Conservation (phyloP, 2,797 vertebrate species). For the Lepidocolaptes lacrymiger region DNA sequence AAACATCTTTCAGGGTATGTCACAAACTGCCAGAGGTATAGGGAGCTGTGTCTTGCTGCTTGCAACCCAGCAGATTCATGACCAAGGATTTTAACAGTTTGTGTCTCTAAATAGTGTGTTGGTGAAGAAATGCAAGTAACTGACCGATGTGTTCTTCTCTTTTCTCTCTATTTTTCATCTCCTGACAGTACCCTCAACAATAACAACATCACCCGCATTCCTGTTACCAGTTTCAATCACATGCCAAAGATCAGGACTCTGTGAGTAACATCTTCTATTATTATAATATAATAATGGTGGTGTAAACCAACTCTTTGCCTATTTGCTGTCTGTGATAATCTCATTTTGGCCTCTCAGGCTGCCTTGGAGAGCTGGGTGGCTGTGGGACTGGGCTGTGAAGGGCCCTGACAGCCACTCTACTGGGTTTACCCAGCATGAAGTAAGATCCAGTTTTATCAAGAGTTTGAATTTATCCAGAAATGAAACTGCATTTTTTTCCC, state of each 20-base stretch:
- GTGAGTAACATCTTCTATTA: conserved; percentile 82
- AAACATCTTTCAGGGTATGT: neutral
- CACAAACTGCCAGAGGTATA: neutral
- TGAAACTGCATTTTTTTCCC: neutral
- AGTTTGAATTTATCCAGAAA: neutral
- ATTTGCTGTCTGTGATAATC: neutral
- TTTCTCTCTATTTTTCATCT: conserved; percentile 22
- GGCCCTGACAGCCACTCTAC: accelerated
- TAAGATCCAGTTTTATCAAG: neutral
- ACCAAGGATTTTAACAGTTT: neutral
- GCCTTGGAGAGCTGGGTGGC: neutral
- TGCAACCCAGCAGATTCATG: neutral
- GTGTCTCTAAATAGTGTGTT: conserved; percentile 13
- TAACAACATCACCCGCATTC: conserved; percentile 98
- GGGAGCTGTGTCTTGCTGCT: neutral
- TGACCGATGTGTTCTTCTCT: neutral
- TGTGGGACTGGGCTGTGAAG: neutral
- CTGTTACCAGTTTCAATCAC: conserved; percentile 98
- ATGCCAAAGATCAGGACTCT: conserved; percentile 98
- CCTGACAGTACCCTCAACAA: conserved; percentile 94
- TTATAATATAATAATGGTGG: neutral
- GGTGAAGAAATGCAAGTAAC: conserved; percentile 3
- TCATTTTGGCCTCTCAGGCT: neutral
- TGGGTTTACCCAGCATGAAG: neutral
- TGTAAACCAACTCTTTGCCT: neutral